Evolutionary conservation across 92 coral and sea anemone genomes (phyloP).

Genomic region (Muricea muricata): DNA sequence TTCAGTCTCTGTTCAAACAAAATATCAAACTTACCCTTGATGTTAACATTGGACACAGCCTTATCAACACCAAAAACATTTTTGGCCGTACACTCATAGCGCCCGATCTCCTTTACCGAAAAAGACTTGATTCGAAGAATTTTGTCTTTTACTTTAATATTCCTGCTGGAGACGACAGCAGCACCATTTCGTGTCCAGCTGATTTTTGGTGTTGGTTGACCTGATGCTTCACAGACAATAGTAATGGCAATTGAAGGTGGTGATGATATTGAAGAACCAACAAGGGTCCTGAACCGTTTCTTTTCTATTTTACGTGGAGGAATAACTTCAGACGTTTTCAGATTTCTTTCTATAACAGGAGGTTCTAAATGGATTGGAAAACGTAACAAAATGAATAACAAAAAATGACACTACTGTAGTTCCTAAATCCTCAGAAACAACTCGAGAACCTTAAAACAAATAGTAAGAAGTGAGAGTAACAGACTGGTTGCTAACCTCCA

Average conservation of each 20-base stretch:
- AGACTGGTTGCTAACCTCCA: conserved; percentile 40
- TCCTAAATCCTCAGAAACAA: too few relatives aligned
- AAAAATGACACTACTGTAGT: too few relatives aligned
- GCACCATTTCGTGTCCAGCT: conserved; percentile 16
- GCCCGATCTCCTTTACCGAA: neutral
- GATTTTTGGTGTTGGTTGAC: conserved; percentile 13
- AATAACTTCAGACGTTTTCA: conserved; percentile 21
- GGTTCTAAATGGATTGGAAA: neutral
- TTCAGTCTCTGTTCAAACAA: neutral
- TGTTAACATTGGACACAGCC: neutral
- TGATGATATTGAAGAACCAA: conserved; percentile 31
- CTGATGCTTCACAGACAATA: conserved; percentile 20
- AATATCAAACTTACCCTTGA: conserved; percentile 16
- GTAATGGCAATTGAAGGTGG: neutral
- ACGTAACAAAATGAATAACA: too few relatives aligned
- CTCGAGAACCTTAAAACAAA: neutral
- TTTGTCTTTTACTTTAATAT: neutral
- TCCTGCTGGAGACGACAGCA: neutral
- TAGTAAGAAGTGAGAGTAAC: neutral
- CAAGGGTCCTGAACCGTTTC: neutral
- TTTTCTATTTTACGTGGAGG: conserved; percentile 21
- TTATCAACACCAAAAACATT: conserved; percentile 15
- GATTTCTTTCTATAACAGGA: conserved; percentile 37
- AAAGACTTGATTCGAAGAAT: conserved; percentile 38
- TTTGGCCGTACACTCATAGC: conserved; percentile 16